Conservation (phyloP, 2,888 invertebrate species). For the Zaprionus lineosus region DNA sequence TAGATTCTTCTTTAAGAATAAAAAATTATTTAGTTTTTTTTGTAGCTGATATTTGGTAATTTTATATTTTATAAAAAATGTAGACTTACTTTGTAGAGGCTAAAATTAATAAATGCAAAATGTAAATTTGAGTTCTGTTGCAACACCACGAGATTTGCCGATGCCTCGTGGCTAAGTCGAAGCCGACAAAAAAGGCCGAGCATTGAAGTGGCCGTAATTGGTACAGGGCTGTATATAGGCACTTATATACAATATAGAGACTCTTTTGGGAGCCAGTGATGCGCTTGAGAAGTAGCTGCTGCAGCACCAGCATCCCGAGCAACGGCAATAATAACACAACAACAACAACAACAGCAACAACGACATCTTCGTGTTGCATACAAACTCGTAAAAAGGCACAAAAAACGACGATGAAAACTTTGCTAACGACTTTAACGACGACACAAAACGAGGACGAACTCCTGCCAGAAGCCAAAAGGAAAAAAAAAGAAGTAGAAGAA, state of each 20-base stretch:
- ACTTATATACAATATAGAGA: constrained; percentile 8
- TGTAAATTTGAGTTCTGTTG: no score
- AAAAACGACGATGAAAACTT: constrained; percentile 65
- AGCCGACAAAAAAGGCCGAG: constrained; percentile 22
- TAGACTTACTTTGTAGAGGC: no score
- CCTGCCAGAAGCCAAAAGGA: constrained; percentile 6
- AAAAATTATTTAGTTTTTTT: no score
- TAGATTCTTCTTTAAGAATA: no score
- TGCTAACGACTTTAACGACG: constrained; percentile 72
- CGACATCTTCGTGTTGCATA: constrained; percentile 56
- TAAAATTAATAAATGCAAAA: no score
- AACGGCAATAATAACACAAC: constrained; percentile 8
- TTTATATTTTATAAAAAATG: no score
- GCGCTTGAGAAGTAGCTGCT: constrained; percentile 46
- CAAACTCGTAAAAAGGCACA: constrained; percentile 66
- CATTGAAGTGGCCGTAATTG: constrained; percentile 66
- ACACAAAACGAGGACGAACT: constrained; percentile 42
- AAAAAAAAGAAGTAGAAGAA: constrained; percentile 1
- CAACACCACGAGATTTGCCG: no score
- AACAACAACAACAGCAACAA: constrained; percentile 13
- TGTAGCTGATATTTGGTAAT: no score
- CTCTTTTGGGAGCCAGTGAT: constrained; percentile 32
- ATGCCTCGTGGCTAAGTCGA: constrained; percentile 19
- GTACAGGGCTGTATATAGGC: constrained; percentile 39
- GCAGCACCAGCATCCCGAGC: constrained; percentile 20